Percentiles rank a stretch among this genome's conserved stretches.
Evolutionary conservation across 1,140 invertebrate genomes (phyloP).

Genomic region (Zaprionus ghesquierei): DNA sequence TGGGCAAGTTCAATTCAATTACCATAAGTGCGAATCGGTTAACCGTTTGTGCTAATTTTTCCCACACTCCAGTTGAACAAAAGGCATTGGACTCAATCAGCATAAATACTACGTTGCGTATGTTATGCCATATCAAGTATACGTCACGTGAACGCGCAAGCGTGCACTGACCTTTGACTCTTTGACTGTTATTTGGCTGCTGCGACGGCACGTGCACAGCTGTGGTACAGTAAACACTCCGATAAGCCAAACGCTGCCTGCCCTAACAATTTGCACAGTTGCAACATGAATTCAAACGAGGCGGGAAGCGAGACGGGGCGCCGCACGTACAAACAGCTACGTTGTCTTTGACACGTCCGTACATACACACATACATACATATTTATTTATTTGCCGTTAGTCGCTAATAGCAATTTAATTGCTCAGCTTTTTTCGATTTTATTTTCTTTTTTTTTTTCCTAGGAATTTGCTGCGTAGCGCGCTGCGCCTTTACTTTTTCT

Average conservation of each 20-base stretch:
- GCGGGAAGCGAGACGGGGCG: neutral
- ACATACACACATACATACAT: neutral
- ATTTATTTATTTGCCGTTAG: conserved; percentile 42
- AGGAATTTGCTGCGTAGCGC: neutral
- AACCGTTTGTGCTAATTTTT: conserved; percentile 36
- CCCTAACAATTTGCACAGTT: conserved; percentile 50
- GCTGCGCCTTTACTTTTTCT: neutral
- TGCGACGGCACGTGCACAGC: conserved; percentile 17
- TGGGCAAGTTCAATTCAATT: conserved; percentile 28
- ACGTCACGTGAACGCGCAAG: conserved; percentile 28
- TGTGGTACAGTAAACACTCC: neutral
- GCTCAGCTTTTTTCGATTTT: conserved; percentile 31
- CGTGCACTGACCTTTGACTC: conserved; percentile 27
- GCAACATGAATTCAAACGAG: neutral
- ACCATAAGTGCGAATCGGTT: conserved; percentile 11
- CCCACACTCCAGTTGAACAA: neutral
- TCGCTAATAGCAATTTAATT: conserved; percentile 61
- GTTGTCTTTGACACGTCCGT: conserved; percentile 44
- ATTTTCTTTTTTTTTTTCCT: neutral
- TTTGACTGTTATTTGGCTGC: neutral
- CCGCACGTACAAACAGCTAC: neutral
- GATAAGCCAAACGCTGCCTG: neutral
- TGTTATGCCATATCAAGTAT: conserved; percentile 34
- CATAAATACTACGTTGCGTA: conserved; percentile 7
- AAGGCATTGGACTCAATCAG: conserved; percentile 39